Percentiles rank a stretch among this genome's conserved stretches.
phyloP scores from a whole-genome alignment of 2,113 vertebrate genomes.

The Clinocottus analis region DNA sequence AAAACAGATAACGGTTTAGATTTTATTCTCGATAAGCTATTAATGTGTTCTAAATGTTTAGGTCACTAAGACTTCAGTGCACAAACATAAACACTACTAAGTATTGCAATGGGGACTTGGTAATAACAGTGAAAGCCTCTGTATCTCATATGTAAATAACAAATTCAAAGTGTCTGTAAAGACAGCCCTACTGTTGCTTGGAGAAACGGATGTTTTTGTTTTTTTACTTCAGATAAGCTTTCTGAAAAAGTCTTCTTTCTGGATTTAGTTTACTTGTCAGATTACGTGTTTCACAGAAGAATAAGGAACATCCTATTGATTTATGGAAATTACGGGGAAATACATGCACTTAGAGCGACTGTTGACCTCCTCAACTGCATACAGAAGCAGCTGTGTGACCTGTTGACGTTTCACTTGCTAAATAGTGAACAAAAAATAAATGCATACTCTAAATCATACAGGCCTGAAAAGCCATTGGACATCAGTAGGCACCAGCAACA shows the following conservation, averaged over 20 bases:
- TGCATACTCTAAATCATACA: not conserved
- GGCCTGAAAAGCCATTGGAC: not conserved
- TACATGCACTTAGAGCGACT: not conserved
- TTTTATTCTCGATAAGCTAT: not conserved
- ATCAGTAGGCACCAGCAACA: not conserved
- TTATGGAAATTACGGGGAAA: not conserved
- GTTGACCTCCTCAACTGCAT: not conserved
- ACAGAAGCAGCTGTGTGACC: conserved; percentile 2
- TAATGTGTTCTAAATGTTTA: conserved; percentile 8
- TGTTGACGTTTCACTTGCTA: not conserved
- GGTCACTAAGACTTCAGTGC: not conserved
- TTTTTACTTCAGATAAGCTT: not conserved
- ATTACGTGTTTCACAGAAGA: not conserved
- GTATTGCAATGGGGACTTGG: not conserved
- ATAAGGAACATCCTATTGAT: not conserved
- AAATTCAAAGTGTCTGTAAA: not conserved
- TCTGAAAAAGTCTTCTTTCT: not conserved
- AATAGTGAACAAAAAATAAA: not conserved
- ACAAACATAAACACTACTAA: not conserved
- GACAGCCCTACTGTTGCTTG: not conserved
- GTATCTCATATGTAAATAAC: not conserved
- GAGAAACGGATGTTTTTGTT: not conserved
- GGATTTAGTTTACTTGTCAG: not conserved
- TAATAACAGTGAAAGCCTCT: not conserved
- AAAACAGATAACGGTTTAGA: not conserved